Evolutionary conservation across 2,888 invertebrate genomes (phyloP).

Genomic region (Capitulum mitella): DNA sequence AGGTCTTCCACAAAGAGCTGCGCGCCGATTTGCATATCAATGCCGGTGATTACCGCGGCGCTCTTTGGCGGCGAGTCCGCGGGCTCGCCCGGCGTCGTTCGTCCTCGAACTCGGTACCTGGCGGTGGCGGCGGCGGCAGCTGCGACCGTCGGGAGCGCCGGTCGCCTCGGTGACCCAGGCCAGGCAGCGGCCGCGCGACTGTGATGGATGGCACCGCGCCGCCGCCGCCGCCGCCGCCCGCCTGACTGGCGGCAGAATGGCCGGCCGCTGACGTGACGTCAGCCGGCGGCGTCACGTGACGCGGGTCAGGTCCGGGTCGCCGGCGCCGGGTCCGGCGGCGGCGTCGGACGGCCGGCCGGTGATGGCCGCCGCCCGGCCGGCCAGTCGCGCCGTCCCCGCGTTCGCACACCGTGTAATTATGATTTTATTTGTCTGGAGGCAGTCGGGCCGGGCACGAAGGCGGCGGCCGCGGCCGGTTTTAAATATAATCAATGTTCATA

Average conservation of each 20-base stretch:
- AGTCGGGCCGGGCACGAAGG: background rate
- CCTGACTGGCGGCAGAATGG: background rate
- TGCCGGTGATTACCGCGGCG: slow-evolving; percentile 2
- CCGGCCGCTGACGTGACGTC: background rate
- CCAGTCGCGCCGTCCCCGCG: background rate
- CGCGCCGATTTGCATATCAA: slow-evolving; percentile 14
- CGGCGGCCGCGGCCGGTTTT: background rate
- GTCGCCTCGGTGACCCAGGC: no score
- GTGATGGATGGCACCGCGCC: no score
- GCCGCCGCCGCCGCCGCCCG: background rate
- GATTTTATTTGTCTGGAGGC: background rate
- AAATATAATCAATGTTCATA: slow-evolving; percentile 25
- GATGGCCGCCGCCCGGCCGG: no score
- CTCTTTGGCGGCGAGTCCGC: background rate
- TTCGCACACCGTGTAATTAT: slow-evolving; percentile 10
- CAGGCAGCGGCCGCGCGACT: no score
- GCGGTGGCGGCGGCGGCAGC: no score
- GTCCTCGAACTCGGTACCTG: no score
- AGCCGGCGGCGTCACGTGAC: background rate
- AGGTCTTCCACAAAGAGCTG: background rate
- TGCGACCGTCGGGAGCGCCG: no score
- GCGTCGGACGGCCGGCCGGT: no score
- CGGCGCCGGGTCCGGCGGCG: background rate
- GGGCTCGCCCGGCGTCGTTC: background rate
- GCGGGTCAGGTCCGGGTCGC: background rate